Percentiles rank a stretch among this genome's conserved stretches.
Evolutionary conservation across 2,888 invertebrate genomes (phyloP).

Genomic region (Drosophila cognata): DNA sequence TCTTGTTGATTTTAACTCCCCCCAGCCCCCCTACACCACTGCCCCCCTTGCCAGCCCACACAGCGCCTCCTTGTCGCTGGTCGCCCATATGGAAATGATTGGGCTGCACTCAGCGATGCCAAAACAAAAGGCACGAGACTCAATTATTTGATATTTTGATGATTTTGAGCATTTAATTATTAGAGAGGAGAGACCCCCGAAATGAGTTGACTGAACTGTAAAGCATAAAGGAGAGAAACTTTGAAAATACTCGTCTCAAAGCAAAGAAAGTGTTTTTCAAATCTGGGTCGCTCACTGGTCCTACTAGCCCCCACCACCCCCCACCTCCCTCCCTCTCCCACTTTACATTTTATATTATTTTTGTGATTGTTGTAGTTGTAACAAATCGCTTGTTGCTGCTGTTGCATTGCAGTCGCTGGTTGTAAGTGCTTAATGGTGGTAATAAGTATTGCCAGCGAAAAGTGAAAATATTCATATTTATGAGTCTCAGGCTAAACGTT

Average conservation of each 20-base stretch:
- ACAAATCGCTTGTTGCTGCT: conserved; percentile 56
- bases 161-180: conserved; percentile 68
- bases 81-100: conserved; percentile 48
- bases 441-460: conserved; percentile 58
- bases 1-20: conserved; percentile 27
- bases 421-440: conserved; percentile 37
- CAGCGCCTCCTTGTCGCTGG: neutral
- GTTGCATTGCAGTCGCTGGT: conserved; percentile 10
- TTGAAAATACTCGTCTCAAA: conserved; percentile 29
- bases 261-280: conserved; percentile 75
- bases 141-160: conserved; percentile 67
- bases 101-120: conserved; percentile 40
- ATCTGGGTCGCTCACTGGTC: conserved; percentile 59
- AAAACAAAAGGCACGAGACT: conserved; percentile 42
- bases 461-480: conserved; percentile 67
- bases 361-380: conserved; percentile 38
- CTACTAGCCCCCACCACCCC: conserved; percentile 1
- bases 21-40: neutral
- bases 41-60: neutral
- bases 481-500: conserved; percentile 26
- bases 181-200: conserved; percentile 46
- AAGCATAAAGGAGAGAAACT: conserved; percentile 52
- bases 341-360: conserved; percentile 5
- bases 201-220: conserved; percentile 67
- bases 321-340: neutral